Base-by-base conservation (phyloP, 2,888 invertebrate genomes). In the Clistopyga incitator region DNA sequence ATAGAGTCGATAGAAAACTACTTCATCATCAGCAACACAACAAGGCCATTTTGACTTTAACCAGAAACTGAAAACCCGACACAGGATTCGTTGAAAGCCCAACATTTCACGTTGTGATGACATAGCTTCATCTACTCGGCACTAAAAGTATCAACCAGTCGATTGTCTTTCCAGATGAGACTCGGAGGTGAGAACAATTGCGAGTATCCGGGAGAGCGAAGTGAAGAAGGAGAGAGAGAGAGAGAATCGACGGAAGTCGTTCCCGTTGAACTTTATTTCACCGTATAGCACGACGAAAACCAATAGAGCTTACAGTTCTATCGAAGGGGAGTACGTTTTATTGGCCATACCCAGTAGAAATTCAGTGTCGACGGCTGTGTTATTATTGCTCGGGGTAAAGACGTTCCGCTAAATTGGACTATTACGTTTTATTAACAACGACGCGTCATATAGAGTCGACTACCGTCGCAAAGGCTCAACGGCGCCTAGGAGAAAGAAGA, bases 181-280 rank as follows among this genome's bases (percentile, higher is more conserved):
- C 67, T 77, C 80, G 80, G 80, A 83, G 67, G 83, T 68, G 77
- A 77, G 80, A 83, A 83, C 83, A 83, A 80, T 80, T 77, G 77
- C 77, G 54, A 80, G 54, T 18, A 83, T 77, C 80, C 80, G 68
- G 77, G 13, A 52, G 61, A 52, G 18, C 42, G 67, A 61, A 74
- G 59, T 38, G 70, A 65, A 59, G 38, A 61, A 59, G 38, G 64
- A 75, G 6, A 67, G 47, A 15, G 70, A 82, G 56, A 65, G 20
- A 15, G 70, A 82, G 56, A 65, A n/a, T 72, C 54, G 79, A 82
- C 82, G 82, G 85, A 87, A 87, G 84, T 85, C 86, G 81, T 86
- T 87, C 78, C 67, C 67, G 77, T 54, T 56, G 76, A 75, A 85
- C 68, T 86, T 84, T 84, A 85, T 86, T 87, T 78, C 78, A 76